Evolutionary conservation across 92 coral and sea anemone species (phyloP).

Genomic region (Porites divaricata): DNA sequence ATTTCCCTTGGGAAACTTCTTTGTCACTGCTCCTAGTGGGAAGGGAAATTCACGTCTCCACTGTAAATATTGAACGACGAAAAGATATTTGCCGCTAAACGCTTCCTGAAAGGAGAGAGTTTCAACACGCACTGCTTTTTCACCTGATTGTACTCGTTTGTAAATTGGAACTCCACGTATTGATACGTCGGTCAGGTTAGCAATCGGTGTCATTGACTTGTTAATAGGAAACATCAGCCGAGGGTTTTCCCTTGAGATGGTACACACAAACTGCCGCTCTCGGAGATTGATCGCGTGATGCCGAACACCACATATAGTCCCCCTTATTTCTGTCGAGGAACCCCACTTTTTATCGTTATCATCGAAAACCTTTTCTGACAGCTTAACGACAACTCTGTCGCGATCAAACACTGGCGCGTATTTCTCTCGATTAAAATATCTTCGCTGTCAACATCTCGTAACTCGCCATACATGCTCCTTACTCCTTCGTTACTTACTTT

Average conservation of each 20-base stretch:
- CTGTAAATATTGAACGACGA: slow-evolving; percentile 65
- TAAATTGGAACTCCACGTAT: slow-evolving; percentile 41
- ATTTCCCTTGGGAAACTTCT: slow-evolving; percentile 40
- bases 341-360: not conserved
- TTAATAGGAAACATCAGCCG: slow-evolving; percentile 64
- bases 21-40: slow-evolving; percentile 69
- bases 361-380: slow-evolving; percentile 8
- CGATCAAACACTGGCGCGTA: slow-evolving; percentile 42
- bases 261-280: slow-evolving; percentile 70
- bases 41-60: slow-evolving; percentile 55
- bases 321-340: not conserved
- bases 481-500: slow-evolving; percentile 22
- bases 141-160: slow-evolving; percentile 14
- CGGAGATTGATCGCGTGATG: slow-evolving; percentile 37
- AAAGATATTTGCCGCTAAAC: slow-evolving; percentile 67
- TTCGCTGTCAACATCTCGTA: slow-evolving; percentile 45
- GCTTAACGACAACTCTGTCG: slow-evolving; percentile 56
- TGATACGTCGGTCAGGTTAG: slow-evolving; percentile 36
- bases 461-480: slow-evolving; percentile 46
- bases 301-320: slow-evolving; percentile 23
- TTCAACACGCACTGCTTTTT: slow-evolving; percentile 20
- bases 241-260: slow-evolving; percentile 37
- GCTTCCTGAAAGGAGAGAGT: slow-evolving; percentile 29
- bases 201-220: slow-evolving; percentile 51
- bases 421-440: slow-evolving; percentile 59